phyloP scores from a whole-genome alignment of 1,140 invertebrate species.

The Anoplophora glabripennis region DNA sequence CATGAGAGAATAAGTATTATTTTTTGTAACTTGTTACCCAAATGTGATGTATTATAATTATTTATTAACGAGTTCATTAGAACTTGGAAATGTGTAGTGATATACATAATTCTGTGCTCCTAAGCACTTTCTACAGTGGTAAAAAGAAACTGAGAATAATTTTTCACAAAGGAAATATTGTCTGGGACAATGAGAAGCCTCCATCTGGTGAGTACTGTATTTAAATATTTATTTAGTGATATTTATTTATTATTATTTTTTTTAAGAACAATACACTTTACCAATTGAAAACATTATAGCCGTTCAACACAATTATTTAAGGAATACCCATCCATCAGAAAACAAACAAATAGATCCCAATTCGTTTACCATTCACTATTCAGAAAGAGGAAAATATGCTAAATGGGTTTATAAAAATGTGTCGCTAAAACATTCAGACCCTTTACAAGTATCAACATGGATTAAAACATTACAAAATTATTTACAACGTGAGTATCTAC shows the following conservation, averaged over 20 bases:
- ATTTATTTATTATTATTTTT: too few relatives aligned
- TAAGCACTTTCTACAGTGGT: conserved; percentile 61
- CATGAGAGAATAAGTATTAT: too few relatives aligned
- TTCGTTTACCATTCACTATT: conserved; percentile 63
- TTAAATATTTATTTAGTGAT: background rate
- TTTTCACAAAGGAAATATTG: conserved; percentile 60
- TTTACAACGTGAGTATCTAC: conserved; percentile 49
- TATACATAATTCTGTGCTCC: conserved; percentile 50
- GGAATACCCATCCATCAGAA: conserved; percentile 31
- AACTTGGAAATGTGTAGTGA: conserved; percentile 18
- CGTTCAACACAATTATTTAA: conserved; percentile 51
- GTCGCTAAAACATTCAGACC: conserved; percentile 60
- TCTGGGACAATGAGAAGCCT: conserved; percentile 61
- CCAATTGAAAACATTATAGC: conserved; percentile 56
- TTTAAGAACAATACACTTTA: conserved; percentile 53
- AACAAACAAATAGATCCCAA: conserved; percentile 47
- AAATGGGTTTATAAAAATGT: conserved; percentile 60
- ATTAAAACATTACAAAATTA: conserved; percentile 59
- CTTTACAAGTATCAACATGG: conserved; percentile 62
- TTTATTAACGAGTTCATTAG: too few relatives aligned
- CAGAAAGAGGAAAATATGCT: conserved; percentile 56
- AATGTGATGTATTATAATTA: too few relatives aligned
- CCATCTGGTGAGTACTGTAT: conserved; percentile 54
- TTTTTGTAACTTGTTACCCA: too few relatives aligned
- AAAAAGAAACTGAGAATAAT: conserved; percentile 64